A percentile compares a stretch with the other conserved stretches of the same genome.
phyloP scores from a whole-genome alignment of 37 sponge, comb jelly and placozoan species.

The Lycopodina hypogea region DNA sequence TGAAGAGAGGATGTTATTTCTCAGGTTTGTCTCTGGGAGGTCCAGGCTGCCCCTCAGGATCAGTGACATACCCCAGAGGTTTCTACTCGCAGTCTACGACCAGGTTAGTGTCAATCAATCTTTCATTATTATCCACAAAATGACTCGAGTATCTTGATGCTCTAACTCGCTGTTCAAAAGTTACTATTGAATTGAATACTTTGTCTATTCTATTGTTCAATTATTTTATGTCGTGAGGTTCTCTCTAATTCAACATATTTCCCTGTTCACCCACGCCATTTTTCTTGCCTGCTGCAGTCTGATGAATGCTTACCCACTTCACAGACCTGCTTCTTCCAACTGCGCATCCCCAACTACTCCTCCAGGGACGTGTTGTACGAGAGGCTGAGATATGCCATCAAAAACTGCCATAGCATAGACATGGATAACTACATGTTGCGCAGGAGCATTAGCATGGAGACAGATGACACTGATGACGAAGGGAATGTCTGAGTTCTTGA shows the following conservation, averaged over 20 bases:
- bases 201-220: not conserved
- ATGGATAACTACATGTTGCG: constrained; percentile 91
- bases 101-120: constrained; percentile 40
- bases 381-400: constrained; percentile 82
- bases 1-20: constrained; percentile 74
- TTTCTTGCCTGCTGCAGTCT: constrained; percentile 31
- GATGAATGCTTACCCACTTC: constrained; percentile 80
- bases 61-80: constrained; percentile 80
- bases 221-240: not conserved
- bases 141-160: not conserved
- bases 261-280: too few species aligned
- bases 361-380: constrained; percentile 75
- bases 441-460: constrained; percentile 17
- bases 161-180: not conserved
- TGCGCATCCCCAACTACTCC: constrained; percentile 74
- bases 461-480: constrained; percentile 5
- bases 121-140: not conserved
- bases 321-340: constrained; percentile 95
- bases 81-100: constrained; percentile 73
- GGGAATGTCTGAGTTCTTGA: not conserved
- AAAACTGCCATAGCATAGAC: constrained; percentile 88
- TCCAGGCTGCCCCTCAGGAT: constrained; percentile 79
- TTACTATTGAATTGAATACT: not conserved
- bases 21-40: constrained; percentile 82
- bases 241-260: not conserved